phyloP scores from a whole-genome alignment of 2,797 vertebrate genomes.

The Moxostoma hubbsi region DNA sequence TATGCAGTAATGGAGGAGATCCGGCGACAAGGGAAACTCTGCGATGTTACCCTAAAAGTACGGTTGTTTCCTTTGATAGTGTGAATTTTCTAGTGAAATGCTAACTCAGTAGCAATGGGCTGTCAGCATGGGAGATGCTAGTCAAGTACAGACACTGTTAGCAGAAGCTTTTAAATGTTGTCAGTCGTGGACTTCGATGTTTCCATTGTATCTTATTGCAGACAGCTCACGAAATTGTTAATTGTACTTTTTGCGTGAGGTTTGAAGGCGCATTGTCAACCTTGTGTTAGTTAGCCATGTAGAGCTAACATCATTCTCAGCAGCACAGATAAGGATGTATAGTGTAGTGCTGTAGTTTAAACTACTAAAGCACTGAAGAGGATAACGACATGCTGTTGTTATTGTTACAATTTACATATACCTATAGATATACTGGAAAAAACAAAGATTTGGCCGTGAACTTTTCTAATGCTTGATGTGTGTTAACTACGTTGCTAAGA shows the following conservation, averaged over 20 bases:
- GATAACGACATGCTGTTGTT: not conserved
- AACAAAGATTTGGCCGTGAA: not conserved
- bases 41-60: conserved; percentile 97
- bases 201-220: not conserved
- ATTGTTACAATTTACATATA: not conserved
- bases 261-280: not conserved
- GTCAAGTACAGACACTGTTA: not conserved
- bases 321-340: not conserved
- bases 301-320: conserved; percentile 21
- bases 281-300: conserved; percentile 36
- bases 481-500: not conserved
- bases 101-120: conserved; percentile 15
- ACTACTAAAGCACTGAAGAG: not conserved
- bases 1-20: conserved; percentile 98
- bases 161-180: not conserved
- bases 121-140: conserved; percentile 45
- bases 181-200: not conserved
- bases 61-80: not conserved
- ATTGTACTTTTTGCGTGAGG: not conserved
- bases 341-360: not conserved
- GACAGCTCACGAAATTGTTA: not conserved
- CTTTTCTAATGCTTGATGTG: not conserved
- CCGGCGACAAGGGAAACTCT: conserved; percentile 94
- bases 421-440: not conserved
- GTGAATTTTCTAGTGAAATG: not conserved